Conservation (phyloP, 2,797 vertebrate species). For the Gymnothorax javanicus region DNA sequence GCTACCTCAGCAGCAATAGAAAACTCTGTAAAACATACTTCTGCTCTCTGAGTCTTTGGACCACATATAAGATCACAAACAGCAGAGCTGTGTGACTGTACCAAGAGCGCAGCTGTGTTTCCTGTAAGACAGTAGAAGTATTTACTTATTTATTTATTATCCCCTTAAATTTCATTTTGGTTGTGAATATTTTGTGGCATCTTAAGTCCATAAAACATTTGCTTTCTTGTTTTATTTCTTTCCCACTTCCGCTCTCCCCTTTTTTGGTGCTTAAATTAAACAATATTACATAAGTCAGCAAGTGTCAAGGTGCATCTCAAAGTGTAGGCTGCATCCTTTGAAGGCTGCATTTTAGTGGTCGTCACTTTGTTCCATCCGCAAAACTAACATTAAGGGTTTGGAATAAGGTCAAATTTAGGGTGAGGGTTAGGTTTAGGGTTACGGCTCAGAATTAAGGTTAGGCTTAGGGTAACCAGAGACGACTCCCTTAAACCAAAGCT, state of each 20-base stretch:
- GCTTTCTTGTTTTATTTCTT: slow-evolving; percentile 40
- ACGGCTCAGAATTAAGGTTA: too few relatives aligned
- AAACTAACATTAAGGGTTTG: too few relatives aligned
- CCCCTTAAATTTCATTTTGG: slow-evolving; percentile 40
- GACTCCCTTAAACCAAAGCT: too few relatives aligned
- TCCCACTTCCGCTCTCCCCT: background rate
- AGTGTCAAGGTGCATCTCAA: background rate
- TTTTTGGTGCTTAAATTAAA: background rate
- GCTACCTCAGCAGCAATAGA: background rate
- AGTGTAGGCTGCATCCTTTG: too few relatives aligned
- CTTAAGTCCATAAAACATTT: slow-evolving; percentile 38
- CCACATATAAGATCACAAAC: background rate
- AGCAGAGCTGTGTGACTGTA: background rate
- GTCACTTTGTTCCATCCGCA: too few relatives aligned
- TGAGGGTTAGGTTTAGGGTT: too few relatives aligned
- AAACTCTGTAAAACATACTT: background rate
- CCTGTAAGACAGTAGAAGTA: background rate
- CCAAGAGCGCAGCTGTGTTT: too few relatives aligned
- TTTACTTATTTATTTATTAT: background rate
- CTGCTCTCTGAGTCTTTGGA: background rate
- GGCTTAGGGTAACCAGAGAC: too few relatives aligned
- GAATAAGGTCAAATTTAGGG: too few relatives aligned
- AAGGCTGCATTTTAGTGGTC: too few relatives aligned
- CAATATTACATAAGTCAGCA: background rate
- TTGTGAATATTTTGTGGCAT: slow-evolving; percentile 48